A percentile compares a stretch with the other conserved stretches of the same genome.
phyloP scores from a whole-genome alignment of 1,140 invertebrate genomes.

The Pachyrhynchus sulphureomaculatus region DNA sequence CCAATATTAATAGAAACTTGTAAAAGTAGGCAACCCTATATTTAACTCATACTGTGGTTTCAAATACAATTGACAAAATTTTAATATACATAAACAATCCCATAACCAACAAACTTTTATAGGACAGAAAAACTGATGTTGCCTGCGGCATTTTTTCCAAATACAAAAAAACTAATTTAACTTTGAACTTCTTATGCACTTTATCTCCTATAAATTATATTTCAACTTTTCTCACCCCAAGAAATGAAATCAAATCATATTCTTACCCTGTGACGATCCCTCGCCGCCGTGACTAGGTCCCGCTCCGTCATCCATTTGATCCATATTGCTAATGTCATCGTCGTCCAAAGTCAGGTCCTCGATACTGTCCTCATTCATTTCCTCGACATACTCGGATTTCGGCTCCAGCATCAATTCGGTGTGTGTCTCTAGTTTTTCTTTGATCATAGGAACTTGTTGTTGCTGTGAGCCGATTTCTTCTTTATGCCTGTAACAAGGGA shows the following conservation, averaged over 20 bases:
- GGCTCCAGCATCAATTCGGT: slow-evolving; percentile 67
- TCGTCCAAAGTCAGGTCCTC: slow-evolving; percentile 82
- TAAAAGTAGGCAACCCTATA: too few relatives aligned
- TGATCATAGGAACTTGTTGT: slow-evolving; percentile 51
- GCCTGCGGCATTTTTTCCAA: too few relatives aligned
- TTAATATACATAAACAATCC: too few relatives aligned
- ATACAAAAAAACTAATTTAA: too few relatives aligned
- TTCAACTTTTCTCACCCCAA: too few relatives aligned
- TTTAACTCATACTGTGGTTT: too few relatives aligned
- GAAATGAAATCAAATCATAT: slow-evolving; percentile 4
- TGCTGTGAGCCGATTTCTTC: slow-evolving; percentile 23
- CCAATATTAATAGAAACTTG: too few relatives aligned
- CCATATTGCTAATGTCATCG: slow-evolving; percentile 68
- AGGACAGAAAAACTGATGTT: too few relatives aligned
- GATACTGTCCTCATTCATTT: slow-evolving; percentile 71
- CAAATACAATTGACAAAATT: too few relatives aligned
- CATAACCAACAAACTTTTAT: too few relatives aligned
- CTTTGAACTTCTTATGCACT: too few relatives aligned
- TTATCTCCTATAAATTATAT: too few relatives aligned
- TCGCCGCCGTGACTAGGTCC: slow-evolving; percentile 61
- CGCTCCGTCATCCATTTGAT: slow-evolving; percentile 60
- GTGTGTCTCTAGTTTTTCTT: slow-evolving; percentile 53
- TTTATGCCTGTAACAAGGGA: slow-evolving; percentile 13
- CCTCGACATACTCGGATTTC: slow-evolving; percentile 75
- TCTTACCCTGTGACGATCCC: slow-evolving; percentile 57